Percentiles rank a stretch among this genome's conserved stretches.
These are phyloP conservation scores for Gambelia wislizenii DNA, from an alignment of 2,797 vertebrate species.

Conservation along the genomic window DNA sequence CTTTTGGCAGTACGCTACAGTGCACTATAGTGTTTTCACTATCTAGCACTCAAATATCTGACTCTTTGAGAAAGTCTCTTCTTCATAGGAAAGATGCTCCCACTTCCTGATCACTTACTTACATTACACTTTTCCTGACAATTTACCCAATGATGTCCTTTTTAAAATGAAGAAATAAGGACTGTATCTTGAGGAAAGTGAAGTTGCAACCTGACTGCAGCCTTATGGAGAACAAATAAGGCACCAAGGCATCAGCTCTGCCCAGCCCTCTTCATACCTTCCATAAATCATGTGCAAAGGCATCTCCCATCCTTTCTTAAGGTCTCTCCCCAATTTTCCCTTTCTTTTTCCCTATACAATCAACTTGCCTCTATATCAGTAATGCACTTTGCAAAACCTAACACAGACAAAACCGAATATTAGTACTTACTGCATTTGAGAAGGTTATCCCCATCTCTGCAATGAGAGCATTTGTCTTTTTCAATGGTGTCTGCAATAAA, in stretches of 20 bases:
- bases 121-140: no score
- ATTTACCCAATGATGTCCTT: neutral
- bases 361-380: neutral
- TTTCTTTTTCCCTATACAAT: neutral
- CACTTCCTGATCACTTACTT: no score
- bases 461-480: slow-evolving; percentile 91
- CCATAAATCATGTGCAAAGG: neutral
- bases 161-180: neutral
- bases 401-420: neutral
- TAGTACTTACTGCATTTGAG: slow-evolving; percentile 87
- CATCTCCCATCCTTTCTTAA: neutral
- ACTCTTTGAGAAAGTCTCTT: neutral
- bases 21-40: no score
- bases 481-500: slow-evolving; percentile 87
- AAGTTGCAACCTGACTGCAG: neutral
- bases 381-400: neutral
- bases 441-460: slow-evolving; percentile 92
- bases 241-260: neutral
- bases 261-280: neutral
- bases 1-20: neutral
- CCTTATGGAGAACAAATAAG: neutral
- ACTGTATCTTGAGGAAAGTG: neutral
- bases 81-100: neutral
- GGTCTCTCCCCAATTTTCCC: neutral
- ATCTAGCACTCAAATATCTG: neutral